Evolutionary conservation across 2,113 vertebrate species (phyloP).

Genomic region (Osmerus eperlanus): DNA sequence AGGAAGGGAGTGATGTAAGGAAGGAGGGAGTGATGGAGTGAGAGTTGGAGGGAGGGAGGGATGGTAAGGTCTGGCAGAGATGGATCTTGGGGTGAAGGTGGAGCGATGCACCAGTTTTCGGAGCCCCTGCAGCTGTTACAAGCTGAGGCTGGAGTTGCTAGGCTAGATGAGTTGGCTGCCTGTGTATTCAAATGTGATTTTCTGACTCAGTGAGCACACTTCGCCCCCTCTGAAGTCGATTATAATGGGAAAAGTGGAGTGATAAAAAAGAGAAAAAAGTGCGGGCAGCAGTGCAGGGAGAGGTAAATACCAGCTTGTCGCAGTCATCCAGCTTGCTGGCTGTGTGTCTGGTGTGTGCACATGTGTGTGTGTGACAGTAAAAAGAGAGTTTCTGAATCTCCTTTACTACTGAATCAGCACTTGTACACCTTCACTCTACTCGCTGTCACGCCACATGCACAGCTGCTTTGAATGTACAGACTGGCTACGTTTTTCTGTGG

Average conservation of each 20-base stretch:
- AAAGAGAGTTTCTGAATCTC: too few species aligned
- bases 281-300: neutral
- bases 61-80: conserved; percentile 13
- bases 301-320: conserved; percentile 27
- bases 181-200: conserved; percentile 47
- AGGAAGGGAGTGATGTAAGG: too few species aligned
- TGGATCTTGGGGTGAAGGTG: conserved; percentile 33
- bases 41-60: neutral
- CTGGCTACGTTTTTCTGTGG: too few species aligned
- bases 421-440: too few species aligned
- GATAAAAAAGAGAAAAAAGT: conserved; percentile 16
- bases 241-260: conserved; percentile 20
- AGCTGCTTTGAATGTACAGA: too few species aligned
- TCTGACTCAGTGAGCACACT: conserved; percentile 39
- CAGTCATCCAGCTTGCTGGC: conserved; percentile 1
- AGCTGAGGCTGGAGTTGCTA: conserved; percentile 32
- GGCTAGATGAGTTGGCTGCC: conserved; percentile 37
- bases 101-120: conserved; percentile 32
- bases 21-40: too few species aligned
- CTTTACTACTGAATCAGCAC: too few species aligned
- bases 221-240: conserved; percentile 24
- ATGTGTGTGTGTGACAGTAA: too few species aligned
- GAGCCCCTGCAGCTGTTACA: conserved; percentile 39
- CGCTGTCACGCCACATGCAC: too few species aligned
- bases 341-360: neutral